Conservation (phyloP, 2,113 vertebrate species). For the Trogon surrucura region DNA sequence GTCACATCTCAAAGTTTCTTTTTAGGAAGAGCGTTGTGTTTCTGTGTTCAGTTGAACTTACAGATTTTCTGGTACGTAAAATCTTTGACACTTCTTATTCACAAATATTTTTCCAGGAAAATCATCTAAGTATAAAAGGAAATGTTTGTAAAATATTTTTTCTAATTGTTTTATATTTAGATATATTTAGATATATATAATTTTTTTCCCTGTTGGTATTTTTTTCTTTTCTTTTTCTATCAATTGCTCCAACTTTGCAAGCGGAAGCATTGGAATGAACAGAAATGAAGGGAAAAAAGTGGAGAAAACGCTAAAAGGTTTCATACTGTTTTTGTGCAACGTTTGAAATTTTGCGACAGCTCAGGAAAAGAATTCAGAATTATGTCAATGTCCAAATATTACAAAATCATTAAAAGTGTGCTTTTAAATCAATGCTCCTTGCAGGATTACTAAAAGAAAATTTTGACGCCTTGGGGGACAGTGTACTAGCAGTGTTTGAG, state of each 20-base stretch:
- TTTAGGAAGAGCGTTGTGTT: not conserved
- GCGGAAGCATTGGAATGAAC: not conserved
- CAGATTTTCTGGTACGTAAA: not conserved
- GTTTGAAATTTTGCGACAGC: not conserved
- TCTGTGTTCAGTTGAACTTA: not conserved
- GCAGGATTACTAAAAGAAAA: constrained; percentile 25
- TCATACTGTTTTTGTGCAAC: not conserved
- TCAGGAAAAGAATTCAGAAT: not conserved
- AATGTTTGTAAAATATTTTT: not conserved
- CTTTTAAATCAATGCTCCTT: constrained; percentile 39
- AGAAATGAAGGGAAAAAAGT: not conserved
- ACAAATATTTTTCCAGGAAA: not conserved
- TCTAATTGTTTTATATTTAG: not conserved
- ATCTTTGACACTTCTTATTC: not conserved
- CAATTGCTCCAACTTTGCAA: not conserved
- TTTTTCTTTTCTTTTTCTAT: not conserved
- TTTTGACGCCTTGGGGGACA: constrained; percentile 12
- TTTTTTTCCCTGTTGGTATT: accelerated
- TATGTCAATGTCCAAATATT: constrained; percentile 18
- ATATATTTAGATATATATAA: not conserved
- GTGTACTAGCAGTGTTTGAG: not conserved
- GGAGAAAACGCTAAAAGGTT: not conserved
- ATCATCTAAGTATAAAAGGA: not conserved
- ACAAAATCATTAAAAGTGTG: constrained; percentile 38
- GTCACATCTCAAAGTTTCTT: not conserved